Percentiles rank a stretch among this genome's conserved stretches.
phyloP scores from a whole-genome alignment of 2,113 vertebrate species.

The Chiloscyllium plagiosum region DNA sequence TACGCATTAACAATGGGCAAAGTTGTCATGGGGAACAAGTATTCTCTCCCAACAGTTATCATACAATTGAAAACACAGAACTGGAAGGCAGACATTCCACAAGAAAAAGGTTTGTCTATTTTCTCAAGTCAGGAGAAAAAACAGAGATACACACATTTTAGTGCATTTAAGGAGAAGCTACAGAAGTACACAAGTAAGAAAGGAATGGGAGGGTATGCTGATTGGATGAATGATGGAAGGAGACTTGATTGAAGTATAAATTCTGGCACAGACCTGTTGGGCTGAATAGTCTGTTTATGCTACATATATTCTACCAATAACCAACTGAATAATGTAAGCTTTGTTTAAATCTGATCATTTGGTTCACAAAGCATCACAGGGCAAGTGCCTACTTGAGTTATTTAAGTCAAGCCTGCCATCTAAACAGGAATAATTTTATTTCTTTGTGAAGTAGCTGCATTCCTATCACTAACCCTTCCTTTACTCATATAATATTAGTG shows the following conservation, averaged over 20 bases:
- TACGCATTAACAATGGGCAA: conserved; percentile 30
- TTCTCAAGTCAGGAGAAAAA: not conserved
- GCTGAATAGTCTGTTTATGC: not conserved
- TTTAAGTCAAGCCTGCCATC: not conserved
- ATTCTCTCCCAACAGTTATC: not conserved
- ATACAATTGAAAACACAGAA: conserved; percentile 20
- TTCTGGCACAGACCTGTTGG: not conserved
- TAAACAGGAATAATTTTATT: not conserved
- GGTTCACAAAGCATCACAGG: not conserved
- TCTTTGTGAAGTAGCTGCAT: not conserved
- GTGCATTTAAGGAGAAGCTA: not conserved
- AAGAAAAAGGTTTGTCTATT: not conserved
- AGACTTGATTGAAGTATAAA: not conserved
- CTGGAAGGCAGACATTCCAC: not conserved
- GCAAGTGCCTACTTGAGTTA: not conserved
- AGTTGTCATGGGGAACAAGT: conserved; percentile 22
- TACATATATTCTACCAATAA: not conserved
- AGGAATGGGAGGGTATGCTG: not conserved
- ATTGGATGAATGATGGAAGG: not conserved
- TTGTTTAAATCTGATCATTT: not conserved
- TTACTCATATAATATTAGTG: not conserved
- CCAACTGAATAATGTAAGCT: not conserved
- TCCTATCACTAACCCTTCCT: not conserved
- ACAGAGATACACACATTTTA: not conserved
- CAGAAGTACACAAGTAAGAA: not conserved